phyloP scores from a whole-genome alignment of 2,888 invertebrate genomes.

The Drosophila pseudotakahashii region DNA sequence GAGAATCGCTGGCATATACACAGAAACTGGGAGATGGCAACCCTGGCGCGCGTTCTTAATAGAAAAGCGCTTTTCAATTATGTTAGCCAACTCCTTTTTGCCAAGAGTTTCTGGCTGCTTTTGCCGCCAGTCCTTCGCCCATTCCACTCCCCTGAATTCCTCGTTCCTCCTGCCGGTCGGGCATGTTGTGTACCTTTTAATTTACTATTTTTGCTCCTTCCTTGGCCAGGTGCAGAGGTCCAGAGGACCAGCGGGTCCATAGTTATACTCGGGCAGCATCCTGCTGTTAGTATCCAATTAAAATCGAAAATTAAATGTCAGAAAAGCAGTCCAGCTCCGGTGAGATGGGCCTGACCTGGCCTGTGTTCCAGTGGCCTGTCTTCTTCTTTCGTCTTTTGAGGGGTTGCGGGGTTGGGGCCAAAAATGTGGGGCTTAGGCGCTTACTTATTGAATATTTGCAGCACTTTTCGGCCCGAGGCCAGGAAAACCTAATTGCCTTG shows the following conservation, averaged over 20 bases:
- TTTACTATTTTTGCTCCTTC: slow-evolving; percentile 73
- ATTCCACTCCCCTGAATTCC: not conserved
- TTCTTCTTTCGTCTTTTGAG: not conserved
- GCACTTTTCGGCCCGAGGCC: slow-evolving; percentile 64
- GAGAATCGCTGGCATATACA: not conserved
- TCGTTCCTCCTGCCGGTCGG: slow-evolving; percentile 1
- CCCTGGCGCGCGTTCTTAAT: slow-evolving; percentile 68
- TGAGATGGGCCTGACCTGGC: slow-evolving; percentile 11
- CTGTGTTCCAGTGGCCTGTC: slow-evolving; percentile 8
- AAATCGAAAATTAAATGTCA: slow-evolving; percentile 85
- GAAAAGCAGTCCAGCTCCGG: slow-evolving; percentile 48
- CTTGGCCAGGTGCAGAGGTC: slow-evolving; percentile 45
- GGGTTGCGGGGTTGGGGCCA: slow-evolving; percentile 9
- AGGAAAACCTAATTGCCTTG: slow-evolving; percentile 78
- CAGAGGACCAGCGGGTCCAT: slow-evolving; percentile 31
- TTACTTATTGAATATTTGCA: slow-evolving; percentile 73
- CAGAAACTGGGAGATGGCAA: slow-evolving; percentile 47
- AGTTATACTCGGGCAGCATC: slow-evolving; percentile 66
- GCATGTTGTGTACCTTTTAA: slow-evolving; percentile 78
- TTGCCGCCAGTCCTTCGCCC: slow-evolving; percentile 42
- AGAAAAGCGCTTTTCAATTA: slow-evolving; percentile 79
- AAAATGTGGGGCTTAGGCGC: slow-evolving; percentile 63
- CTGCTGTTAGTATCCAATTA: slow-evolving; percentile 84
- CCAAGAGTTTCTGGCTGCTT: slow-evolving; percentile 43
- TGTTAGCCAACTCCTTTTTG: slow-evolving; percentile 76